Evolutionary conservation across 2,888 invertebrate species (phyloP).

Genomic region (Himalopsyche japonica): DNA sequence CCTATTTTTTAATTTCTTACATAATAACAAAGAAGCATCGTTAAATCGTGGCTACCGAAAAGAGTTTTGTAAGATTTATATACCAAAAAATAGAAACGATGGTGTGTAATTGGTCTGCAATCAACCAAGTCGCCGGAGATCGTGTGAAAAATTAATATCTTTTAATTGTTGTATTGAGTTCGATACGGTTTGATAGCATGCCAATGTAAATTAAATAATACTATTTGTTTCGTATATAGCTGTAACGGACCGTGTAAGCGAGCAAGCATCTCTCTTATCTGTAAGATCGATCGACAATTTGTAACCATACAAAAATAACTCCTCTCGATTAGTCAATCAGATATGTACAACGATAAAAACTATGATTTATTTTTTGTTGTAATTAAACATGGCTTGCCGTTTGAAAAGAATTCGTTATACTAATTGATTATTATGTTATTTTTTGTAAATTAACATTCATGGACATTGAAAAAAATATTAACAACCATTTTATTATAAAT

Average conservation of each 20-base stretch:
- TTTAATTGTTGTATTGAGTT: slow-evolving; percentile 34
- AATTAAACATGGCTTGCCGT: not conserved
- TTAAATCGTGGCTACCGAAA: slow-evolving; percentile 39
- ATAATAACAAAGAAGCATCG: slow-evolving; percentile 40
- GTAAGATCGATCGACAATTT: not conserved
- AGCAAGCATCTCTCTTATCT: not conserved
- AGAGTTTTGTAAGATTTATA: slow-evolving; percentile 36
- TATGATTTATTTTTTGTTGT: not conserved
- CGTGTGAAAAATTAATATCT: slow-evolving; percentile 40
- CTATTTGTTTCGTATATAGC: not conserved
- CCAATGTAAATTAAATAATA: slow-evolving; percentile 18
- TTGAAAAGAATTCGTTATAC: not conserved
- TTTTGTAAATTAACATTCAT: not conserved
- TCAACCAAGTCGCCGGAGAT: slow-evolving; percentile 6
- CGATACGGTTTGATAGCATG: slow-evolving; percentile 9
- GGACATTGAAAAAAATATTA: not conserved
- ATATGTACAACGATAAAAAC: not conserved
- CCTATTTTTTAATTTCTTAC: slow-evolving; percentile 37
- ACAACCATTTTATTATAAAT: not conserved
- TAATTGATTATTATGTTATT: not conserved
- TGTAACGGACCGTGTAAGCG: not conserved
- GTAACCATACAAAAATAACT: not conserved
- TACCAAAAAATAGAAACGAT: slow-evolving; percentile 21
- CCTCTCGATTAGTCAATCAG: not conserved
- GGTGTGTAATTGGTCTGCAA: slow-evolving; percentile 19